A percentile compares a stretch with the other conserved stretches of the same genome.
phyloP scores from a whole-genome alignment of 2,797 vertebrate genomes.

The Amphiprion clarkii region DNA sequence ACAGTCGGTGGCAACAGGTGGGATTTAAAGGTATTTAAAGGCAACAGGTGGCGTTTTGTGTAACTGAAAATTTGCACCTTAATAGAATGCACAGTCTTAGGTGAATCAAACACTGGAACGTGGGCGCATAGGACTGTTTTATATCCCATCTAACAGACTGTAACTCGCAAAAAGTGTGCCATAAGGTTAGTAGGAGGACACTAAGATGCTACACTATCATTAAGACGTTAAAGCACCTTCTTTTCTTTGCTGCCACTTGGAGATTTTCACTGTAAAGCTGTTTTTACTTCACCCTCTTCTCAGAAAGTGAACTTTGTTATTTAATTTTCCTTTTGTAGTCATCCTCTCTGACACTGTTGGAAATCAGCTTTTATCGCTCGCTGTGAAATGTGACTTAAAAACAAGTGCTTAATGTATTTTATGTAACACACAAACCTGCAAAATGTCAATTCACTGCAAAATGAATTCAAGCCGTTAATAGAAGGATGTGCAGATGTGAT shows the following conservation, averaged over 20 bases:
- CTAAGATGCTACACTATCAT: not conserved
- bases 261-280: too few relatives aligned
- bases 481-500: not conserved
- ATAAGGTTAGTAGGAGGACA: not conserved
- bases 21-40: too few relatives aligned
- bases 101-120: not conserved
- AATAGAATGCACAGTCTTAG: not conserved
- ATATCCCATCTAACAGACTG: not conserved
- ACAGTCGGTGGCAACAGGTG: not conserved
- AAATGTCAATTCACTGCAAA: not conserved
- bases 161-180: not conserved
- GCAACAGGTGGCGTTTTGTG: not conserved
- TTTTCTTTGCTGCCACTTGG: not conserved
- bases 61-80: not conserved
- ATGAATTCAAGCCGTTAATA: not conserved
- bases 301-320: not conserved
- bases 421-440: not conserved
- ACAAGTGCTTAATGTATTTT: not conserved
- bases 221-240: not conserved
- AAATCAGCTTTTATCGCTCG: not conserved
- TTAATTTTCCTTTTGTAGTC: not conserved
- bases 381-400: not conserved
- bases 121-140: not conserved
- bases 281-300: too few relatives aligned
- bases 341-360: not conserved